Evolutionary conservation across 2,797 vertebrate genomes (phyloP).

Genomic region (Pygocentrus nattereri): DNA sequence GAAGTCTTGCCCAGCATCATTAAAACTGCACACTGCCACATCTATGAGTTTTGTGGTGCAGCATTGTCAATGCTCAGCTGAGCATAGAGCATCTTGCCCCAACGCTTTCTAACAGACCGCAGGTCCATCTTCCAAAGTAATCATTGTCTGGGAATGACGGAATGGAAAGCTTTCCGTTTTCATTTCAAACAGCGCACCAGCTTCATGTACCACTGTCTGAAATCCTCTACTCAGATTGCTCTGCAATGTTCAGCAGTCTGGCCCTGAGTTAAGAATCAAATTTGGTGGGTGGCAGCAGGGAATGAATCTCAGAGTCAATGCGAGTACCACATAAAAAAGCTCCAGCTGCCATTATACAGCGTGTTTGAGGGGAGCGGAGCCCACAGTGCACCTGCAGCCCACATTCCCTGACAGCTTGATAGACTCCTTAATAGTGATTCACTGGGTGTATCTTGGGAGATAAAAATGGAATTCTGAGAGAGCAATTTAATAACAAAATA

Average conservation of each 20-base stretch:
- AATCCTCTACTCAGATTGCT: slow-evolving; percentile 59
- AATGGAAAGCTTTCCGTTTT: slow-evolving; percentile 69
- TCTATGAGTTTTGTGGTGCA: slow-evolving; percentile 74
- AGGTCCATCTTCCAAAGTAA: slow-evolving; percentile 66
- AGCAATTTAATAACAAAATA: slow-evolving; percentile 83
- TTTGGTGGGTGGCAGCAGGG: slow-evolving; percentile 72
- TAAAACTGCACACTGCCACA: slow-evolving; percentile 53
- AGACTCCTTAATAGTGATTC: slow-evolving; percentile 84
- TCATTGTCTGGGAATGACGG: slow-evolving; percentile 71
- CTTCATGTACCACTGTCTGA: slow-evolving; percentile 23
- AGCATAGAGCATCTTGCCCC: slow-evolving; percentile 76
- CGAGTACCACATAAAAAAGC: slow-evolving; percentile 77
- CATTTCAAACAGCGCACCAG: slow-evolving; percentile 32
- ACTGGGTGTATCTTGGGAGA: slow-evolving; percentile 81
- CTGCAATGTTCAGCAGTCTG: slow-evolving; percentile 65
- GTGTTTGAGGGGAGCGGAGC: slow-evolving; percentile 79
- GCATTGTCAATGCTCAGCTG: slow-evolving; percentile 75
- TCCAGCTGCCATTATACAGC: slow-evolving; percentile 74
- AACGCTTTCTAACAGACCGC: slow-evolving; percentile 70
- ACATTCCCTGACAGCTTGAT: slow-evolving; percentile 83
- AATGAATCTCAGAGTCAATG: slow-evolving; percentile 76
- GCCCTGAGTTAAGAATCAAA: slow-evolving; percentile 71
- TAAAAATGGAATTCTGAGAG: slow-evolving; percentile 84
- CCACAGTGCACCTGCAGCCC: slow-evolving; percentile 73
- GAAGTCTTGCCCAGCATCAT: slow-evolving; percentile 1